Percentiles rank a stretch among this genome's conserved stretches.
These are phyloP conservation scores for Polylopha cassiicola DNA, from an alignment of 2,888 invertebrate species.

Conservation along the genomic window DNA sequence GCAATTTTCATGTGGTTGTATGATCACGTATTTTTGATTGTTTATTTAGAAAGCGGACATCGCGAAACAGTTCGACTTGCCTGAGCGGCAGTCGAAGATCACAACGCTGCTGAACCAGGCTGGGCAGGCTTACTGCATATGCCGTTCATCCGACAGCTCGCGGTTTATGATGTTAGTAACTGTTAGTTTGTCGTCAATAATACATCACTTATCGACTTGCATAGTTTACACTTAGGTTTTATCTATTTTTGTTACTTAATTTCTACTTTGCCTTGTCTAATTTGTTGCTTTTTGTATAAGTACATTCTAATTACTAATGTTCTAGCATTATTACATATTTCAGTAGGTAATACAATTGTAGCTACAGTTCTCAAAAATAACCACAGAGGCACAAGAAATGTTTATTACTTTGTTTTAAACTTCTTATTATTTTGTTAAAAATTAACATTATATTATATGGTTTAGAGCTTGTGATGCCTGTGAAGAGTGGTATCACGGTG, in stretches of 20 bases:
- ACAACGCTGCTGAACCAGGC: conserved; percentile 91
- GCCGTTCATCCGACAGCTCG: conserved; percentile 94
- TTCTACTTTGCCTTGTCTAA: no score
- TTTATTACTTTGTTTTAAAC: not conserved
- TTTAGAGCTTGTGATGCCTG: conserved; percentile 95
- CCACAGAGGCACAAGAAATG: no score
- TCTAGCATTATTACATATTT: no score
- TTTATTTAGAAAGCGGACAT: conserved; percentile 88
- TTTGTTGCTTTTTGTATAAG: no score
- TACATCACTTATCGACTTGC: no score
- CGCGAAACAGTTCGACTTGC: conserved; percentile 91
- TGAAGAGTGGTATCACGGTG: conserved; percentile 99
- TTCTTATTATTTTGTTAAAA: not conserved
- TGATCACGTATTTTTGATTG: conserved; percentile 7
- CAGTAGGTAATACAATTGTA: no score
- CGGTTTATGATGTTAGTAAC: conserved; percentile 96
- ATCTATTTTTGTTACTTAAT: no score
- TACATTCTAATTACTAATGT: no score
- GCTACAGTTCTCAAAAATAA: no score
- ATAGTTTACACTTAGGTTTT: no score
- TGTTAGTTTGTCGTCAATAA: no score
- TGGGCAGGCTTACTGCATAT: conserved; percentile 96
- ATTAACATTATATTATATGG: not conserved
- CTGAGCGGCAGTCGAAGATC: conserved; percentile 93
- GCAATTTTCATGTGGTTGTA: conserved; percentile 5